Evolutionary conservation across 2,888 invertebrate genomes (phyloP).

Genomic region (Scaeva pyrastri): DNA sequence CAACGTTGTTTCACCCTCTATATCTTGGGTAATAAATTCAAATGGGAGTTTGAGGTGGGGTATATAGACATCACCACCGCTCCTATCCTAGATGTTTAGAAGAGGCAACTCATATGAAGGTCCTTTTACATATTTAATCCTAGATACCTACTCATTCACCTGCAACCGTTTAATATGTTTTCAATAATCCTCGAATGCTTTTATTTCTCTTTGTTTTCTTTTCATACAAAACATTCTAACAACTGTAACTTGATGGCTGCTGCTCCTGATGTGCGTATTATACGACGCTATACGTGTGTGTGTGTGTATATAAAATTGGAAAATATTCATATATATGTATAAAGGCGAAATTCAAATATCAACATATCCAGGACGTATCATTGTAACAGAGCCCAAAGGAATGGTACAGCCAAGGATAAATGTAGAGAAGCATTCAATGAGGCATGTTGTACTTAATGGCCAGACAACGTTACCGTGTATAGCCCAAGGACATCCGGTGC

Average conservation of each 20-base stretch:
- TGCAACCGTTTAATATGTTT: constrained; percentile 63
- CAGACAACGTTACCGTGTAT: constrained; percentile 91
- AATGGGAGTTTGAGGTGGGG: constrained; percentile 1
- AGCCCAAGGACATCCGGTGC: constrained; percentile 92
- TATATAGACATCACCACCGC: not conserved
- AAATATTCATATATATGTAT: no score
- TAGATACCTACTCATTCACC: constrained; percentile 43
- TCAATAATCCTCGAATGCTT: constrained; percentile 57
- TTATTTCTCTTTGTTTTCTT: constrained; percentile 31
- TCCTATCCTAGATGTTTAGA: no score
- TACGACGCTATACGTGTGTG: no score
- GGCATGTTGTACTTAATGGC: constrained; percentile 88
- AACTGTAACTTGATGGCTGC: not conserved
- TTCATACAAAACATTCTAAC: constrained; percentile 9
- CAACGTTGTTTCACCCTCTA: constrained; percentile 19
- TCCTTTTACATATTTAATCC: constrained; percentile 38
- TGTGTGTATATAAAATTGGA: constrained; percentile 21
- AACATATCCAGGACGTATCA: constrained; percentile 88
- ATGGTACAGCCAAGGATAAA: constrained; percentile 90
- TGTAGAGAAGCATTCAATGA: constrained; percentile 88
- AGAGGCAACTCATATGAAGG: not conserved
- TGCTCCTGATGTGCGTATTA: constrained; percentile 26
- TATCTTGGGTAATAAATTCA: constrained; percentile 33
- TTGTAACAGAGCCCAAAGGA: constrained; percentile 89
- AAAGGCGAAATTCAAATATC: constrained; percentile 87